A percentile compares a stretch with the other conserved stretches of the same genome.
phyloP scores from a whole-genome alignment of 2,113 vertebrate genomes.

The Dicrurus megarhynchus region DNA sequence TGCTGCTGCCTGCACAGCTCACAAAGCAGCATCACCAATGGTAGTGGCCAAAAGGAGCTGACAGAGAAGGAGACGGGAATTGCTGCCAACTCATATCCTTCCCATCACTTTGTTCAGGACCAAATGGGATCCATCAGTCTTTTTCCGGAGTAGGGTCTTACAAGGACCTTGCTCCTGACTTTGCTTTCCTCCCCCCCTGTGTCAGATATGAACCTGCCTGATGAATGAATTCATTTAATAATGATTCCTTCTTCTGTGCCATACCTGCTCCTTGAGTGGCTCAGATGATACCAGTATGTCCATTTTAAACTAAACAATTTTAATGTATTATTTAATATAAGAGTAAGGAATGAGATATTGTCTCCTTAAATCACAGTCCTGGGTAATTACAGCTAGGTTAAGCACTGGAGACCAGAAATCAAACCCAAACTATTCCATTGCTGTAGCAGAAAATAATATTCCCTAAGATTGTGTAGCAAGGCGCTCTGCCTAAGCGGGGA shows the following conservation, averaged over 20 bases:
- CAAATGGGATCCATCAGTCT: not conserved
- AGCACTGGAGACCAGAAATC: not conserved
- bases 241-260: not conserved
- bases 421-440: not conserved
- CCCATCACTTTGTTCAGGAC: not conserved
- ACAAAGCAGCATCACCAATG: not conserved
- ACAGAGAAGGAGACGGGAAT: not conserved
- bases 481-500: not conserved
- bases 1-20: not conserved
- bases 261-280: not conserved
- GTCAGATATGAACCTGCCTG: not conserved
- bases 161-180: not conserved
- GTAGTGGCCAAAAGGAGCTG: not conserved
- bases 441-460: not conserved
- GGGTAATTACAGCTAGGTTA: not conserved
- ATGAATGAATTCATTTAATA: not conserved
- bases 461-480: not conserved
- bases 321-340: not conserved
- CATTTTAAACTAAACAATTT: not conserved
- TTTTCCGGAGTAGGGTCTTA: not conserved
- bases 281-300: not conserved
- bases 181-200: accelerated
- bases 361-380: not conserved
- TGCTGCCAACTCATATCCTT: not conserved
- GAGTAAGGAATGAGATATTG: not conserved